These are phyloP conservation scores for Brachypterus glaber DNA, from an alignment of 2,888 invertebrate species.

Conservation along the genomic window DNA sequence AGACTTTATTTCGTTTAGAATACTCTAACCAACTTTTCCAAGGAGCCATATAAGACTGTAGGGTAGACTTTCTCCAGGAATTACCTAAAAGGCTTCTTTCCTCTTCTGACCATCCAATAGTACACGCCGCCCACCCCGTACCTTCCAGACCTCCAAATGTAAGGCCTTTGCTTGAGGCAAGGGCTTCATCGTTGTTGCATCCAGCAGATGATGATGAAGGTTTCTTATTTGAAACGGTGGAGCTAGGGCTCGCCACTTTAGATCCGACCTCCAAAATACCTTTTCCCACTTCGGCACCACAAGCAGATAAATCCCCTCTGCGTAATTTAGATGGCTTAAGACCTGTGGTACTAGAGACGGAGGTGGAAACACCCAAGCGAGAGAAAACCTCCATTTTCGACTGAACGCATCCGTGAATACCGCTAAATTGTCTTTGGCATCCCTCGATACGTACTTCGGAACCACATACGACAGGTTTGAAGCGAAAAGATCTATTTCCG, in stretches of 20 bases:
- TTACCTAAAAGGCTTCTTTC: slow-evolving; percentile 14
- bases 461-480: slow-evolving; percentile 17
- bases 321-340: slow-evolving; percentile 22
- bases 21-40: slow-evolving; percentile 16
- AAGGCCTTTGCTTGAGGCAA: slow-evolving; percentile 20
- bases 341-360: slow-evolving; percentile 26
- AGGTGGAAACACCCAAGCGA: slow-evolving; percentile 29
- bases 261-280: slow-evolving; percentile 29
- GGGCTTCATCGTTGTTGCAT: slow-evolving; percentile 14
- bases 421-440: slow-evolving; percentile 12
- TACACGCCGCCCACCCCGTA: slow-evolving; percentile 22
- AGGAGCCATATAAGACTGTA: slow-evolving; percentile 15
- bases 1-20: background rate
- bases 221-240: slow-evolving; percentile 13
- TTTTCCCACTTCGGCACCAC: slow-evolving; percentile 22
- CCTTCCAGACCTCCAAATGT: slow-evolving; percentile 24
- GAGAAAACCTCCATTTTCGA: slow-evolving; percentile 15
- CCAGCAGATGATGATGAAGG: slow-evolving; percentile 14
- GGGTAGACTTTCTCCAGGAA: slow-evolving; percentile 16
- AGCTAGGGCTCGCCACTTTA: slow-evolving; percentile 27
- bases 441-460: slow-evolving; percentile 14
- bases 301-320: slow-evolving; percentile 22
- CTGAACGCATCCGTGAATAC: slow-evolving; percentile 20
- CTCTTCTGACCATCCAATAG: slow-evolving; percentile 18
- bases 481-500: slow-evolving; percentile 20